Conservation (phyloP, 2,113 vertebrate genomes). For the Vidua macroura region DNA sequence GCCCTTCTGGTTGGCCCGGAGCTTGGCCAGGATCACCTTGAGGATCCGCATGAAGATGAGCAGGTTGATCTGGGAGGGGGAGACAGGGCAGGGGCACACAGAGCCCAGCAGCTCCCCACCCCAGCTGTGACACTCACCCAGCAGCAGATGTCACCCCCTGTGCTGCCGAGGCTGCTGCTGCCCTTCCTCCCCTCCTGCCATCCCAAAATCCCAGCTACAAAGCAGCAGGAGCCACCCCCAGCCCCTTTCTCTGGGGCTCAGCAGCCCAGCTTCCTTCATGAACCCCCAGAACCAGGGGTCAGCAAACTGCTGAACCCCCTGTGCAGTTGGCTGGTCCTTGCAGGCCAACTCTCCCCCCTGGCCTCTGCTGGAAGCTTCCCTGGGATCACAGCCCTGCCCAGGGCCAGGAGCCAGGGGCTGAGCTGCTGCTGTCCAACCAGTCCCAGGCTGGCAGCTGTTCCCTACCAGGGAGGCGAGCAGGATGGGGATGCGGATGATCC, state of each 20-base stretch:
- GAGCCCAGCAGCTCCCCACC: background rate
- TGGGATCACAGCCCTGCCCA: background rate
- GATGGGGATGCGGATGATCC: constrained; percentile 85
- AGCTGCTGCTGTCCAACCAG: background rate
- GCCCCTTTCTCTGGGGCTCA: background rate
- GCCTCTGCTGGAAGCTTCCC: background rate
- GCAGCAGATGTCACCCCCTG: background rate
- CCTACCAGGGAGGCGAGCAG: constrained; percentile 80
- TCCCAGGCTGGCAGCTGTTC: background rate
- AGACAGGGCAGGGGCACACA: background rate
- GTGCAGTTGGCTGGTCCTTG: background rate
- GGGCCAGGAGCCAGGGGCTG: rapidly evolving
- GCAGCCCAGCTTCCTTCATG: background rate
- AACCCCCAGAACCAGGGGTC: background rate
- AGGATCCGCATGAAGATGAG: constrained; percentile 75
- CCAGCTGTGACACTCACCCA: rapidly evolving
- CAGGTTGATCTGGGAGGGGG: constrained; percentile 64
- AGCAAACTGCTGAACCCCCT: background rate
- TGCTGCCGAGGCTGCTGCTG: background rate
- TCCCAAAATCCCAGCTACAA: background rate
- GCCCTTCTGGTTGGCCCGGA: constrained; percentile 78
- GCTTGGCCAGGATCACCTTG: constrained; percentile 82
- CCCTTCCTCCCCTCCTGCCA: background rate
- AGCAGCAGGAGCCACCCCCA: too few species aligned
- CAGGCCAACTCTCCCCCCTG: background rate